Base-by-base conservation (phyloP, 2,888 invertebrate genomes). In the Endotricha flammealis region DNA sequence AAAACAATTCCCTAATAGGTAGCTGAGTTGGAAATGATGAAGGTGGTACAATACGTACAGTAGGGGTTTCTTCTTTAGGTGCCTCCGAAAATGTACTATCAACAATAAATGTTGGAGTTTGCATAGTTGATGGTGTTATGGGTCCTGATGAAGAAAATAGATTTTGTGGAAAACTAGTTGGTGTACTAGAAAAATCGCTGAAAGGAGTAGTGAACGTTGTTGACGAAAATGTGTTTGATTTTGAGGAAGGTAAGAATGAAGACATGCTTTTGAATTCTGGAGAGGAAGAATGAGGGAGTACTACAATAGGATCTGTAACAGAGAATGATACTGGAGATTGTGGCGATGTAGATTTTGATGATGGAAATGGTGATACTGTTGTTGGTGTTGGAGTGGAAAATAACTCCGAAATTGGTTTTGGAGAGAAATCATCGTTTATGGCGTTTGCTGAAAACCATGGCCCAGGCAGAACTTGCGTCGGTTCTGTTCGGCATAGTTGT, bases 391-490 rank as follows among this genome's bases (percentile, higher is more conserved):
- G 71, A 6, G 76, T 75, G 8, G 82, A 60, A 53, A 86, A 85
- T 48, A 85, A 56, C 45, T 83, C 82, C 10, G 79, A 66, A 29
- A 85, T 62, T 7, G 83, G 66, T 50, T 76, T 79, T 17, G 80
- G 83, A 33, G 81, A 73, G 43, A 66, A 81, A 37, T 64, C 71
- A 39, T 83, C 77, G 48, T 65, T 81, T 51, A 83, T 72, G 10
- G 70, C 64, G 52, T 85, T 85, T 25, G 82, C 82, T 25, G 81
- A 70, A 57, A 74, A 82, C 85, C 85, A 86, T 29, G 60, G 42
- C 53, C 72, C 74, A 44, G 70, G 63, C 42, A 58, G 37, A 31
- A 65, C 58, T 38, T 66, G 63, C 12, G 64, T 53, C 57, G 67
- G 64, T 60, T 79, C 70, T 46, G 79, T 78, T 74, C 68, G 71